phyloP scores from a whole-genome alignment of 1,140 invertebrate genomes.

The Himalopsyche phryganea region DNA sequence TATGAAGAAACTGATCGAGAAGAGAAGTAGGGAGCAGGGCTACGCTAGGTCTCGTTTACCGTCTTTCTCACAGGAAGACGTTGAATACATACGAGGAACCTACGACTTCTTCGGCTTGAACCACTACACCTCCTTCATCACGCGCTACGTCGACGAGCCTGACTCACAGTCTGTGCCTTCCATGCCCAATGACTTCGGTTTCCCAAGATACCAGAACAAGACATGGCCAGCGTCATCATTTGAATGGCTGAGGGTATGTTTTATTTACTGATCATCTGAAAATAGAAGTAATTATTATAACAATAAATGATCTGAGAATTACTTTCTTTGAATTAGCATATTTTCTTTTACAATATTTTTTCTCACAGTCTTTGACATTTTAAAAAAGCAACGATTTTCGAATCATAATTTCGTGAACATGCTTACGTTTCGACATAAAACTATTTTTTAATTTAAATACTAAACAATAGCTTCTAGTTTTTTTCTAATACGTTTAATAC shows the following conservation, averaged over 20 bases:
- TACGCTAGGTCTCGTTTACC: slow-evolving; percentile 39
- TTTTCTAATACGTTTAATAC: too few relatives aligned
- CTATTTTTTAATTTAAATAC: too few relatives aligned
- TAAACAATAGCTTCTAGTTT: too few relatives aligned
- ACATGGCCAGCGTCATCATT: slow-evolving; percentile 31
- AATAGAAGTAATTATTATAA: too few relatives aligned
- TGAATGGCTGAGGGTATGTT: slow-evolving; percentile 29
- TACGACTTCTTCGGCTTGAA: slow-evolving; percentile 41
- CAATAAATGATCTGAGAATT: too few relatives aligned
- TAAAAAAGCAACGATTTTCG: too few relatives aligned
- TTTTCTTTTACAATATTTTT: too few relatives aligned
- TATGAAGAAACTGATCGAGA: slow-evolving; percentile 37
- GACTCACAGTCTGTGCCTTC: slow-evolving; percentile 17
- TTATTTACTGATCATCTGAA: too few relatives aligned
- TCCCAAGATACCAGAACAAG: slow-evolving; percentile 30
- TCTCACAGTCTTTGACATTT: too few relatives aligned
- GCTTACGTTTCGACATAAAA: too few relatives aligned
- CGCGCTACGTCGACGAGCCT: slow-evolving; percentile 22
- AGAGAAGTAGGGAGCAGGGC: slow-evolving; percentile 39
- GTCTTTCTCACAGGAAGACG: slow-evolving; percentile 47
- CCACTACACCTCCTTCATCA: slow-evolving; percentile 33
- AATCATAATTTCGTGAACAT: too few relatives aligned
- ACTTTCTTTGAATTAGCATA: too few relatives aligned
- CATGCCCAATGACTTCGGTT: slow-evolving; percentile 23
- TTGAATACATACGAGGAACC: slow-evolving; percentile 52